Evolutionary conservation across 1,140 invertebrate species (phyloP).

Genomic region (Chlorops oryzae): DNA sequence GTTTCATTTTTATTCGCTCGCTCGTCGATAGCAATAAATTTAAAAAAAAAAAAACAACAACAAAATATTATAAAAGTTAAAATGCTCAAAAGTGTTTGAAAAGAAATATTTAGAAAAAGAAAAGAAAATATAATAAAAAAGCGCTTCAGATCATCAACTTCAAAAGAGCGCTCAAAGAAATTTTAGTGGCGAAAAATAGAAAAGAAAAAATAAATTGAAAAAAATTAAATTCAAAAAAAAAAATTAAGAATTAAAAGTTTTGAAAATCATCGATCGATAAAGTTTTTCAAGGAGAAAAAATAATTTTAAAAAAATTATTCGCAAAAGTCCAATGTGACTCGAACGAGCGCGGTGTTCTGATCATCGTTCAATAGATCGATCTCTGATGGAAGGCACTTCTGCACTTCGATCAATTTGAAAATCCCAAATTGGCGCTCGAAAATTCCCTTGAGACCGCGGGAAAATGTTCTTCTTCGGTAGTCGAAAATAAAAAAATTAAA

Average conservation of each 20-base stretch:
- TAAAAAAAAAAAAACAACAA: conserved; percentile 21
- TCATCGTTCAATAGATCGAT: no score
- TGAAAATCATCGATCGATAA: no score
- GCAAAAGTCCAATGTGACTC: no score
- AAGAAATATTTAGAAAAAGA: background rate
- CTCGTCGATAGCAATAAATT: conserved; percentile 1
- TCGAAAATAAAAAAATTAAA: background rate
- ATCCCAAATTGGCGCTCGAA: no score
- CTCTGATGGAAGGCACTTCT: no score
- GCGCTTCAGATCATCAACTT: conserved; percentile 19
- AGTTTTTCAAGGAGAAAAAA: conserved; percentile 1
- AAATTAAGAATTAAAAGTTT: background rate
- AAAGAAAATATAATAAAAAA: background rate
- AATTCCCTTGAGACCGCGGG: no score
- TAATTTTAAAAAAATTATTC: conserved; percentile 6
- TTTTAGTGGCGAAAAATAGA: conserved; percentile 5
- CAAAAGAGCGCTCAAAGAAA: conserved; percentile 23
- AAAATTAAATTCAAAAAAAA: conserved; percentile 7
- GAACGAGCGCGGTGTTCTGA: no score
- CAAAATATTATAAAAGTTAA: conserved; percentile 10
- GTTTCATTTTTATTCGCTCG: background rate
- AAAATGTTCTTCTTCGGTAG: no score
- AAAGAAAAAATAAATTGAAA: conserved; percentile 15
- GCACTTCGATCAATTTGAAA: no score
- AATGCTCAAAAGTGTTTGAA: background rate